Conservation (phyloP, 1,140 invertebrate species). For the Drosophila gunungcola region DNA sequence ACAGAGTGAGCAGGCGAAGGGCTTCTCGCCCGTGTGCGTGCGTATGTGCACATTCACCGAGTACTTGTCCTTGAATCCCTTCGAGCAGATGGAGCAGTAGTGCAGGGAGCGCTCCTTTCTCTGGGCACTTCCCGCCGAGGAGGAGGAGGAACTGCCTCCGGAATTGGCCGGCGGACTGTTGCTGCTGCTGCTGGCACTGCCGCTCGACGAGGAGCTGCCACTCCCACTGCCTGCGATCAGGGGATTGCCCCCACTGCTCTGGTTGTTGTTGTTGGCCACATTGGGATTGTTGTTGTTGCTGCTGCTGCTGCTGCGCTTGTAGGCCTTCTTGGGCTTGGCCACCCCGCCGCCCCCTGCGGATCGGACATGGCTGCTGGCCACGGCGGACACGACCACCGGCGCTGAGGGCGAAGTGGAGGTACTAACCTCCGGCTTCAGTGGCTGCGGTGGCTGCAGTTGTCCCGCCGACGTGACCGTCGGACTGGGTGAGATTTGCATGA, state of each 20-base stretch:
- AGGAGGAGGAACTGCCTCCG: constrained; percentile 60
- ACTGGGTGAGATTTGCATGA: constrained; percentile 78
- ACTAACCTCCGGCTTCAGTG: constrained; percentile 72
- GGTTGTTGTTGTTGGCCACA: constrained; percentile 72
- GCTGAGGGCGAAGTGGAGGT: constrained; percentile 54
- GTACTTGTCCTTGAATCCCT: constrained; percentile 97
- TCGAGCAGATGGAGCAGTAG: constrained; percentile 96
- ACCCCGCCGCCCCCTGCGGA: constrained; percentile 49
- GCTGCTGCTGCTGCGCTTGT: constrained; percentile 85
- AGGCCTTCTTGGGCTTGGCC: constrained; percentile 85
- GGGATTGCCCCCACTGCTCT: constrained; percentile 84
- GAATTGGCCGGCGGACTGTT: constrained; percentile 68
- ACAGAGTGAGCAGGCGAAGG: constrained; percentile 94
- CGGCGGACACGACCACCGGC: constrained; percentile 38
- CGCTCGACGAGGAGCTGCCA: constrained; percentile 63
- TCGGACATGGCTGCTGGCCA: constrained; percentile 4
- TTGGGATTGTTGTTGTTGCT: constrained; percentile 69
- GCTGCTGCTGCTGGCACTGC: constrained; percentile 75
- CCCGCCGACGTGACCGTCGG: constrained; percentile 27
- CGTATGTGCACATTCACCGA: constrained; percentile 96
- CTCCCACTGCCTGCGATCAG: constrained; percentile 59
- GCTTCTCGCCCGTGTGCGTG: constrained; percentile 94
- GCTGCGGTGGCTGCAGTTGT: constrained; percentile 77
- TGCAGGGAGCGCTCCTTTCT: constrained; percentile 94
- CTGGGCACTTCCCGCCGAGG: constrained; percentile 83